phyloP scores from a whole-genome alignment of 2,888 invertebrate genomes.

The Empis livida region DNA sequence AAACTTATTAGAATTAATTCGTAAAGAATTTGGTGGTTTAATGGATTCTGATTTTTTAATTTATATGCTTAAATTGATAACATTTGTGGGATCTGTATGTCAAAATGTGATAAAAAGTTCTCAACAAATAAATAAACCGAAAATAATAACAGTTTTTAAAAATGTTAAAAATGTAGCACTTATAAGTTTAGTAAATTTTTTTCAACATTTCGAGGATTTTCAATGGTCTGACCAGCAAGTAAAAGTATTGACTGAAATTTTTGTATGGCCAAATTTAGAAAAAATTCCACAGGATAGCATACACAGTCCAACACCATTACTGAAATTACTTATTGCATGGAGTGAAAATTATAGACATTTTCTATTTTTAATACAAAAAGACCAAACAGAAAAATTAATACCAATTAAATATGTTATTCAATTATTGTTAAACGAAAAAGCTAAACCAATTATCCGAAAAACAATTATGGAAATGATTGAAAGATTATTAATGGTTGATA shows the following conservation, averaged over 20 bases:
- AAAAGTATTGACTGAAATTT: constrained; percentile 58
- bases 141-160: constrained; percentile 50
- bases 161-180: constrained; percentile 51
- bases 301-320: constrained; percentile 65
- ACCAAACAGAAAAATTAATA: constrained; percentile 38
- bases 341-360: constrained; percentile 68
- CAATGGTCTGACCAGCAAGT: constrained; percentile 58
- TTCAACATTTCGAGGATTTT: constrained; percentile 65
- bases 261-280: constrained; percentile 67
- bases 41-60: constrained; percentile 53
- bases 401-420: constrained; percentile 56
- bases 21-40: constrained; percentile 71
- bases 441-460: constrained; percentile 49
- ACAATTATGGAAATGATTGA: constrained; percentile 62
- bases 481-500: constrained; percentile 50
- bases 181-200: constrained; percentile 55
- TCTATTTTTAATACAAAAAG: constrained; percentile 49
- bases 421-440: constrained; percentile 56
- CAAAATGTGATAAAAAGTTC: constrained; percentile 44
- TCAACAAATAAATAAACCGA: constrained; percentile 31
- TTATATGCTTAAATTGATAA: constrained; percentile 56
- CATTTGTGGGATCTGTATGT: constrained; percentile 54
- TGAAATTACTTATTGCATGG: constrained; percentile 72
- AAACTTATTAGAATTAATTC: constrained; percentile 59
- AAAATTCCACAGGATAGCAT: constrained; percentile 70